Base-by-base conservation (phyloP, 2,888 invertebrate species). In the Parnassius apollo region DNA sequence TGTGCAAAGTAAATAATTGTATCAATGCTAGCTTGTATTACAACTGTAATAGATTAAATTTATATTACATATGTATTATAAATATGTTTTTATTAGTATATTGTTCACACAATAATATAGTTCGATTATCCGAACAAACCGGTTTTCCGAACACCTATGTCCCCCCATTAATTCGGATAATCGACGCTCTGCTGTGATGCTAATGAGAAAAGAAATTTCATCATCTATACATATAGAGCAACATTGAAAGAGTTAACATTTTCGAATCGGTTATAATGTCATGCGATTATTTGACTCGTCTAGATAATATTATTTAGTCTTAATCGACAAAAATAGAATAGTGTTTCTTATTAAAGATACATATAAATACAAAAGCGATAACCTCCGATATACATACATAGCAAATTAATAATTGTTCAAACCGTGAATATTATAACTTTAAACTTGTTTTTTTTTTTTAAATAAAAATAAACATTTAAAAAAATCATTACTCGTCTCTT, bases 281-380 rank as follows among this genome's bases (percentile, higher is more conserved):
- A 68, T 59, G 64, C 67, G 73, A 72, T 71, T 62, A 69, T 74
- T 70, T 74, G 71, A 74, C 74, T 75, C 64, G 64, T 67, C 44
- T 35, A 62, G 71, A 75, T 77, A 73, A 49, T 46, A 54, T 11
- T 65, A 64, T 63, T 48, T 49, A 59, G 61, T 57, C 61, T 78
- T 77, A 79, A 77, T 68, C 66, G 69, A 76, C 75, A 67, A 75
- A 81, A 83, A 83, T 83, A 82, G 81, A 77, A 68, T 69, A 69
- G 75, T 75, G 72, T 73, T 70, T 71, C 72, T 75, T 74, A 68
- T 69, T 75, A 70, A 62, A 69, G 70, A 68, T 72, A 62, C 66
- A 13, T 49, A 49, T 49, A 18, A 18, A 49, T 13, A 49, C 13
- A 49, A 13, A 42, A 53, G 18, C 13, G 85, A 85, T 85, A 85